Percentiles rank a stretch among this genome's conserved stretches.
These are phyloP conservation scores for Idaea aversata DNA, from an alignment of 2,888 invertebrate species.

Conservation along the genomic window DNA sequence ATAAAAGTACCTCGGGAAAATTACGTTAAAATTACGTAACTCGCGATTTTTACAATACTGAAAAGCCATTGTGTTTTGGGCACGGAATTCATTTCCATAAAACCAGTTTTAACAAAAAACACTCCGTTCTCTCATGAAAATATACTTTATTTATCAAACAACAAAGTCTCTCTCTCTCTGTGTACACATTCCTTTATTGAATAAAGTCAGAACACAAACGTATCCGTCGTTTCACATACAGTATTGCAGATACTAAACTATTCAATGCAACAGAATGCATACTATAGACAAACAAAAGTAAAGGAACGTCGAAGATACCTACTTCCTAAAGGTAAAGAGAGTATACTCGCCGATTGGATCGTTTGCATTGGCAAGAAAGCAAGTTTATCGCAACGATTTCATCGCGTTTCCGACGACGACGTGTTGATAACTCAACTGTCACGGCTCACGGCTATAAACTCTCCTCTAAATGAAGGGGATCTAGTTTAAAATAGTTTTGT, in stretches of 20 bases:
- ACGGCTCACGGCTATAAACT: conserved; percentile 30
- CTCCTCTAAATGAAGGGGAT: conserved; percentile 24
- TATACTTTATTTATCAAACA: conserved; percentile 2
- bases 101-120: conserved; percentile 4
- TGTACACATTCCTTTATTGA: neutral
- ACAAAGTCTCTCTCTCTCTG: neutral
- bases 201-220: conserved; percentile 1
- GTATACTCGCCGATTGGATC: conserved; percentile 35
- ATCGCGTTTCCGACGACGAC: conserved; percentile 40
- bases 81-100: conserved; percentile 4
- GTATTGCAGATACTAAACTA: conserved; percentile 16
- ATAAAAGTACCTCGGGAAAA: neutral
- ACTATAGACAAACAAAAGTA: conserved; percentile 5
- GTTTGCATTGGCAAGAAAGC: conserved; percentile 36
- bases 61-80: conserved; percentile 5
- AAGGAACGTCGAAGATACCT: conserved; percentile 14
- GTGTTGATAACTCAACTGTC: conserved; percentile 45
- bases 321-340: conserved; percentile 23
- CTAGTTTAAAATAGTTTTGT: conserved; percentile 17
- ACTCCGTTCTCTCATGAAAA: conserved; percentile 8
- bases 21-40: neutral
- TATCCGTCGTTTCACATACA: conserved; percentile 6
- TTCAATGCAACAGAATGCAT: conserved; percentile 18
- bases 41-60: conserved; percentile 5
- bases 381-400: conserved; percentile 47